Evolutionary conservation across 1,140 invertebrate genomes (phyloP).

Genomic region (Saxidomus purpurata): DNA sequence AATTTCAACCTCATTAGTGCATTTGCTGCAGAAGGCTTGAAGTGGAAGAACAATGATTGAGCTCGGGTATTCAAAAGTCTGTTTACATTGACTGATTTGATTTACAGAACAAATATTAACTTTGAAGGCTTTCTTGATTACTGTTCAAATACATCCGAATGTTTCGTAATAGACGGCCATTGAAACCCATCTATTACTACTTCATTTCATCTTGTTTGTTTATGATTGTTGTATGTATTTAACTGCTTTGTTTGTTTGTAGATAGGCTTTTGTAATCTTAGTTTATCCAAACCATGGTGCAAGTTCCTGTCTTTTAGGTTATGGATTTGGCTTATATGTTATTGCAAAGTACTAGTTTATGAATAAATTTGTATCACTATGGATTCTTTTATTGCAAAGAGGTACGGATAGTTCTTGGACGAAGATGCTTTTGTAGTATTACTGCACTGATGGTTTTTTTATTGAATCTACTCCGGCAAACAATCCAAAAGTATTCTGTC

Average conservation of each 20-base stretch:
- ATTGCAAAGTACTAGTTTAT: too few relatives aligned
- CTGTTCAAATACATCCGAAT: neutral
- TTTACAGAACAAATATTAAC: conserved; percentile 23
- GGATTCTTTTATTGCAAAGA: too few relatives aligned
- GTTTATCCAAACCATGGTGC: neutral
- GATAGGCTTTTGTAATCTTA: neutral
- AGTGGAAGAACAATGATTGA: too few relatives aligned
- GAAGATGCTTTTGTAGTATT: too few relatives aligned
- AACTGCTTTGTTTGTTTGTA: conserved; percentile 20
- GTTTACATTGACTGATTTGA: neutral
- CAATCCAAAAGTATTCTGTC: too few relatives aligned
- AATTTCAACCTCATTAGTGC: too few relatives aligned
- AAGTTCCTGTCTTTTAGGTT: neutral
- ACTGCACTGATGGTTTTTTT: too few relatives aligned
- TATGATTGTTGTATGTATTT: neutral
- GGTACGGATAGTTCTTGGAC: too few relatives aligned
- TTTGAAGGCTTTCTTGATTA: neutral
- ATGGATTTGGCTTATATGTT: too few relatives aligned
- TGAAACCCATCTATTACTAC: neutral
- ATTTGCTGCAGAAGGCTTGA: too few relatives aligned
- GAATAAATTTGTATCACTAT: too few relatives aligned
- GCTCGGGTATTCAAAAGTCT: neutral
- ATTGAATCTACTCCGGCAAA: too few relatives aligned
- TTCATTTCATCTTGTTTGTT: conserved; percentile 5
- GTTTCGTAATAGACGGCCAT: neutral